phyloP scores from a whole-genome alignment of 2,797 vertebrate species.

The Manis crassicaudata region DNA sequence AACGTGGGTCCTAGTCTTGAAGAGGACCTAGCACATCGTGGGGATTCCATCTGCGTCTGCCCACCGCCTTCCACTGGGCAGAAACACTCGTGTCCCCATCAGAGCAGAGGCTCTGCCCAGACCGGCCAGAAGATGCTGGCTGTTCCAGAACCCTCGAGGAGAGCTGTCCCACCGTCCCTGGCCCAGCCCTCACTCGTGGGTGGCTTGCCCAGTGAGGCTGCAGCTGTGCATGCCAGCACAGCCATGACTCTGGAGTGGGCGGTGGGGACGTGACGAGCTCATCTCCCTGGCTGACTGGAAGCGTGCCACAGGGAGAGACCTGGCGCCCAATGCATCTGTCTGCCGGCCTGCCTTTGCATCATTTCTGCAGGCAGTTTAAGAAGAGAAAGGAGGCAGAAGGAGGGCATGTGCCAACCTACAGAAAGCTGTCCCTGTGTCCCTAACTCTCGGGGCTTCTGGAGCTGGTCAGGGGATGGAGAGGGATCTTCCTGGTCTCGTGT shows the following conservation, averaged over 20 bases:
- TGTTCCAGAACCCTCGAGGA: no score
- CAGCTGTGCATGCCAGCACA: background rate
- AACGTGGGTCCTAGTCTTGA: background rate
- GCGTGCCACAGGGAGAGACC: background rate
- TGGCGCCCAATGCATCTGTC: background rate
- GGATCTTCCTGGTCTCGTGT: no score
- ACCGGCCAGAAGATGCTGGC: no score
- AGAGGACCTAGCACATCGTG: background rate
- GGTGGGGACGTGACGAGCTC: rapidly evolving
- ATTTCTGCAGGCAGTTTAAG: background rate
- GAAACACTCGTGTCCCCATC: rapidly evolving
- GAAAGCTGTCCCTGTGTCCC: rapidly evolving
- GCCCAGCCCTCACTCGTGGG: no score
- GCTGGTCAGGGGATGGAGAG: background rate
- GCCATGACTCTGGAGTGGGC: background rate
- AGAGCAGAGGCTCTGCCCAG: no score
- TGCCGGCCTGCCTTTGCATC: background rate
- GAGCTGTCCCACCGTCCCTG: no score
- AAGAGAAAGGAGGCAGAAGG: background rate
- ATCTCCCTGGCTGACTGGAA: background rate
- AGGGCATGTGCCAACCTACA: no score
- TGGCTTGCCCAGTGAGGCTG: no score
- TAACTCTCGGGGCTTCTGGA: rapidly evolving
- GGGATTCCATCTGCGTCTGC: rapidly evolving
- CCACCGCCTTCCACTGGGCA: background rate